Percentiles rank a stretch among this genome's conserved stretches.
Conservation (phyloP, 2,797 vertebrate genomes). For the Clamator glandarius region DNA sequence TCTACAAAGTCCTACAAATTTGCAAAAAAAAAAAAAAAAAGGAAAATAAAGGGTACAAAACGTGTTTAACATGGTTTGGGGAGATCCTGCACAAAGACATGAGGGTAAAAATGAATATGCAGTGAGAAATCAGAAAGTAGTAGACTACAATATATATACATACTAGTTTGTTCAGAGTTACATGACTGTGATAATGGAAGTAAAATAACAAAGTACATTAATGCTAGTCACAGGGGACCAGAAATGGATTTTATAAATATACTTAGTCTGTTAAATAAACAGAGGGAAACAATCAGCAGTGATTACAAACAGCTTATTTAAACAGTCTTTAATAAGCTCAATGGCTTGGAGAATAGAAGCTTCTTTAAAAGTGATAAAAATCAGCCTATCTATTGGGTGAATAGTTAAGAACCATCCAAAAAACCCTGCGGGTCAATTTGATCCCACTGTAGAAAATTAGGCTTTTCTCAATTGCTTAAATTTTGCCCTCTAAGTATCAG, state of each 20-base stretch:
- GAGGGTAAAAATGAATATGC: neutral
- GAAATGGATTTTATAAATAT: constrained; percentile 23
- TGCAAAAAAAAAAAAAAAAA: neutral
- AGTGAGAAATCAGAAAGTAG: neutral
- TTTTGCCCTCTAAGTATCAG: neutral
- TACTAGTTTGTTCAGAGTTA: neutral
- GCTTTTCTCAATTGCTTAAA: neutral
- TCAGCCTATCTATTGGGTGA: neutral
- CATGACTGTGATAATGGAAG: neutral
- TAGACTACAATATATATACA: neutral
- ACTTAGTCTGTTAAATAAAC: constrained; percentile 45
- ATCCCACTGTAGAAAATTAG: neutral
- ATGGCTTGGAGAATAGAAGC: neutral
- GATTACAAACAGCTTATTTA: constrained; percentile 56
- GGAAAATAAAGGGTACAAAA: neutral
- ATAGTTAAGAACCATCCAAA: neutral
- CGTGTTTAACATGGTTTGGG: neutral
- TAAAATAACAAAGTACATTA: constrained; percentile 37
- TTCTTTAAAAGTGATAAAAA: neutral
- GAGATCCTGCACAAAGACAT: neutral
- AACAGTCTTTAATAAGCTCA: constrained; percentile 34
- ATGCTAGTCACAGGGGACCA: constrained; percentile 37
- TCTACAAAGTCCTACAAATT: neutral
- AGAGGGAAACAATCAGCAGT: constrained; percentile 48
- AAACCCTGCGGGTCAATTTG: neutral